These are phyloP conservation scores for Phyto melanocephala DNA, from an alignment of 2,888 invertebrate species.

Conservation along the genomic window DNA sequence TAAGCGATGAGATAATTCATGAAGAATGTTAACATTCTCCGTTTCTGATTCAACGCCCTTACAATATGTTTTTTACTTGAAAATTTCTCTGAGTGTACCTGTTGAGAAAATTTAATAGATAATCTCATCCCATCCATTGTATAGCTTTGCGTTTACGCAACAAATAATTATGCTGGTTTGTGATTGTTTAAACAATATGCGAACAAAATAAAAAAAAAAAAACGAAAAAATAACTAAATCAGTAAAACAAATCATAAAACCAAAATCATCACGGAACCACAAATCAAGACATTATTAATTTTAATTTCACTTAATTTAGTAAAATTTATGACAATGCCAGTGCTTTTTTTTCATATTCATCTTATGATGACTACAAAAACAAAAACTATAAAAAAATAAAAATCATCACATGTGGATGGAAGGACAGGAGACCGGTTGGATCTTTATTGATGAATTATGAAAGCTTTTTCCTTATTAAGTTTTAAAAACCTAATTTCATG, in stretches of 20 bases:
- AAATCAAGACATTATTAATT: constrained; percentile 66
- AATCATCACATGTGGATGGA: neutral
- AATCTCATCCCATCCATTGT: constrained; percentile 9
- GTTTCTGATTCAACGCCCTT: no score
- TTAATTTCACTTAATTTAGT: constrained; percentile 69
- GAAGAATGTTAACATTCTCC: no score
- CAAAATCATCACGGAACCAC: constrained; percentile 62
- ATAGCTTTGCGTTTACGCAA: constrained; percentile 38
- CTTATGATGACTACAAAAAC: constrained; percentile 20
- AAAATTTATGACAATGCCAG: constrained; percentile 66
- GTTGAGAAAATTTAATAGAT: constrained; percentile 13
- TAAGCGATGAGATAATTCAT: no score
- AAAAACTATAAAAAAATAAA: neutral
- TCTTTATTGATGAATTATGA: constrained; percentile 58
- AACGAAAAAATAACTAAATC: neutral
- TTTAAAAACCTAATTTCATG: constrained; percentile 47
- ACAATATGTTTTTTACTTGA: no score
- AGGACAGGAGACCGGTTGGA: neutral
- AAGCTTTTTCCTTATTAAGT: constrained; percentile 64
- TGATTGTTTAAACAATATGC: constrained; percentile 24
- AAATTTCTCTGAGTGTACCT: constrained; percentile 10
- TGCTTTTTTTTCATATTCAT: constrained; percentile 4
- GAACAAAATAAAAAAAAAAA: neutral
- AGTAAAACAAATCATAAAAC: constrained; percentile 43
- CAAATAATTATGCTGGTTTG: constrained; percentile 56